These are phyloP conservation scores for Saccostrea glomerata DNA, from an alignment of 1,140 invertebrate genomes.

Conservation along the genomic window DNA sequence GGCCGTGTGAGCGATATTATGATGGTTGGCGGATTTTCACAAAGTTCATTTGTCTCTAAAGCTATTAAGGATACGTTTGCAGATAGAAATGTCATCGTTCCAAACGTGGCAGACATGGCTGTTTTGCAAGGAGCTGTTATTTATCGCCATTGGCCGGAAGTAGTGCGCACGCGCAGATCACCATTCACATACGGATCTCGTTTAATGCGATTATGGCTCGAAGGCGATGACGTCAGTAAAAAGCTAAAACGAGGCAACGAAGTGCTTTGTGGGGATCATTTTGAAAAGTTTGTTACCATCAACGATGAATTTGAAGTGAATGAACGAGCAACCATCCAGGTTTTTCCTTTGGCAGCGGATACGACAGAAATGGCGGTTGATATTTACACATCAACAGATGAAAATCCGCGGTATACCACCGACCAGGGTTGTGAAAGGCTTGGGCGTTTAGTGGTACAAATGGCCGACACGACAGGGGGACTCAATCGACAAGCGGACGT, in stretches of 20 bases:
- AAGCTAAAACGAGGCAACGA: background rate
- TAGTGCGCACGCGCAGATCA: background rate
- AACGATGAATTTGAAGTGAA: background rate
- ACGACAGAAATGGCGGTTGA: constrained; percentile 27
- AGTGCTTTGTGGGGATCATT: background rate
- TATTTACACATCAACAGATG: constrained; percentile 13
- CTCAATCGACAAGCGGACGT: background rate
- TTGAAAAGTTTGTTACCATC: constrained; percentile 29
- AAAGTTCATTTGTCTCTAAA: constrained; percentile 32
- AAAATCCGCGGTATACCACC: constrained; percentile 14
- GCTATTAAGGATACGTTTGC: constrained; percentile 23
- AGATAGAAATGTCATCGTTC: constrained; percentile 28
- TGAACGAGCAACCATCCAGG: background rate
- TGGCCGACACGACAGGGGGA: constrained; percentile 20
- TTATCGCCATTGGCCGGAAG: constrained; percentile 42
- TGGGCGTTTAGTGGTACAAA: background rate
- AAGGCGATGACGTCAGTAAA: background rate
- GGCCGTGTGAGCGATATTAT: constrained; percentile 16
- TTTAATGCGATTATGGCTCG: background rate
- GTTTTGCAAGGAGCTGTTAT: constrained; percentile 42
- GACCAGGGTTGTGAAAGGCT: constrained; percentile 8
- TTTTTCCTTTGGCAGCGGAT: background rate
- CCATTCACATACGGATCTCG: constrained; percentile 10
- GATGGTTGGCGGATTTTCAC: constrained; percentile 41
- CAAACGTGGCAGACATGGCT: constrained; percentile 26